Percentiles rank a stretch among this genome's conserved stretches.
Evolutionary conservation across 2,797 vertebrate genomes (phyloP).

Genomic region (Rhinoraja longicauda): DNA sequence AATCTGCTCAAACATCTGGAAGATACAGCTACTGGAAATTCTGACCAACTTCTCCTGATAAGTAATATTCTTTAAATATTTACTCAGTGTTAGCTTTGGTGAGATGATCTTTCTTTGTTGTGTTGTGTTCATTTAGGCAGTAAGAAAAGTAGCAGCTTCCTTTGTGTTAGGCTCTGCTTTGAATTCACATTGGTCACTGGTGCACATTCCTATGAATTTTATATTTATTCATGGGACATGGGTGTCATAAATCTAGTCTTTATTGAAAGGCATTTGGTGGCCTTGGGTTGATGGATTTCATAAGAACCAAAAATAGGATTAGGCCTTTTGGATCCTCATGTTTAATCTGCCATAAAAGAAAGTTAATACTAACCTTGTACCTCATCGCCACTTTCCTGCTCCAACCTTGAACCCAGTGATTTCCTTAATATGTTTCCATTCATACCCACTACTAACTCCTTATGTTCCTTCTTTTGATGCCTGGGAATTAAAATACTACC

Average conservation of each 20-base stretch:
- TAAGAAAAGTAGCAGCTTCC: not conserved
- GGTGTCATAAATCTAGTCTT: no score
- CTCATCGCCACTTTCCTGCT: no score
- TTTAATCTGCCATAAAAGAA: no score
- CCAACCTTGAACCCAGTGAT: no score
- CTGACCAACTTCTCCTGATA: slow-evolving; percentile 62
- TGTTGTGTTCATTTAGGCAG: not conserved
- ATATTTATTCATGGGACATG: no score
- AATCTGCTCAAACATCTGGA: slow-evolving; percentile 71
- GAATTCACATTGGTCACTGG: not conserved
- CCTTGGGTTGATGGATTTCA: not conserved
- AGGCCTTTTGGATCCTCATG: no score
- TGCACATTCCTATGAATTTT: no score
- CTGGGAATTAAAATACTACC: not conserved
- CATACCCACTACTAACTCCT: not conserved
- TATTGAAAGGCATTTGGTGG: not conserved
- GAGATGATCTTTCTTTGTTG: not conserved
- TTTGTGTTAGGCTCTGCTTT: not conserved
- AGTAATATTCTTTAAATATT: slow-evolving; percentile 61
- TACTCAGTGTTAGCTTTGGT: not conserved
- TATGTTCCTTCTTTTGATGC: not conserved
- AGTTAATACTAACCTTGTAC: no score
- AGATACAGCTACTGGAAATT: slow-evolving; percentile 53
- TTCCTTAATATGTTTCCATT: not conserved
- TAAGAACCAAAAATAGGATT: no score